Percentiles rank a stretch among this genome's conserved stretches.
phyloP scores from a whole-genome alignment of 92 coral and sea anemone genomes.

The Palythoa caribaeorum region DNA sequence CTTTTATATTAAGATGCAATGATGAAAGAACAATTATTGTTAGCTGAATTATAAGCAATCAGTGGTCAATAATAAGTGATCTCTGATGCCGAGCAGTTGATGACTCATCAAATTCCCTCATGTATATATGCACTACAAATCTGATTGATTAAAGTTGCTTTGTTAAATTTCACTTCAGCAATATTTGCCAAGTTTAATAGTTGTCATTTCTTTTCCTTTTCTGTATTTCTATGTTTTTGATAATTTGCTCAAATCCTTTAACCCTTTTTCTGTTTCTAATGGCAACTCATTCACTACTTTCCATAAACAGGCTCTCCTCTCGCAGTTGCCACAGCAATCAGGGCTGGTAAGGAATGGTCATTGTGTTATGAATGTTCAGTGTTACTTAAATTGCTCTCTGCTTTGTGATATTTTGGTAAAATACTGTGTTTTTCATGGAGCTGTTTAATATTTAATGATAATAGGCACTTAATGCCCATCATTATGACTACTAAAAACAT shows the following conservation, averaged over 20 bases:
- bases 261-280: slow-evolving; percentile 27
- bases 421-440: background rate
- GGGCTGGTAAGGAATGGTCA: slow-evolving; percentile 45
- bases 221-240: background rate
- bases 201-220: background rate
- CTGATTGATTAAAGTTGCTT: too few relatives aligned
- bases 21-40: too few relatives aligned
- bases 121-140: too few relatives aligned
- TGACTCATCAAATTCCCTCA: too few relatives aligned
- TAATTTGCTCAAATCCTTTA: background rate
- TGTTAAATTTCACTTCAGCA: too few relatives aligned
- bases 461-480: too few relatives aligned
- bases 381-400: background rate
- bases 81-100: too few relatives aligned
- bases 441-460: background rate
- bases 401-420: background rate
- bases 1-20: too few relatives aligned
- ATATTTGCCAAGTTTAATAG: background rate
- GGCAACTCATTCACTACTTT: slow-evolving; percentile 33
- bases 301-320: slow-evolving; percentile 42
- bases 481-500: too few relatives aligned
- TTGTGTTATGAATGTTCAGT: background rate
- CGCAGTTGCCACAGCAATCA: slow-evolving; percentile 34
- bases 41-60: too few relatives aligned
- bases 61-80: too few relatives aligned